Conservation (phyloP, 2,113 vertebrate species). For the Myotis brandtii region DNA sequence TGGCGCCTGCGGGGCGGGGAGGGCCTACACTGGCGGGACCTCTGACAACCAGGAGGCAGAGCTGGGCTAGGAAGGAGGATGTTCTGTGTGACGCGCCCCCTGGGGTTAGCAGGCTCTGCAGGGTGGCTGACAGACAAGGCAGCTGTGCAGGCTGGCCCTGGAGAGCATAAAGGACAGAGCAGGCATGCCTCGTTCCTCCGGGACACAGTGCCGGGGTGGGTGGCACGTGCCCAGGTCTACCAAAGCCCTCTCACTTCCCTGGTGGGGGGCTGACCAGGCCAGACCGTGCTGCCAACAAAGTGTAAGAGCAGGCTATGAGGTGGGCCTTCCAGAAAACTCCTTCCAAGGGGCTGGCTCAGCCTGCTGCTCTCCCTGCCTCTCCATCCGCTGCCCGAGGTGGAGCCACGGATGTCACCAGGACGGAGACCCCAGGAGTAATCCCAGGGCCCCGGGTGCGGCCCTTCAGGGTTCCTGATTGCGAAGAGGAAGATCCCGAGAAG, state of each 20-base stretch:
- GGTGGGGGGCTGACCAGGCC: too few species aligned
- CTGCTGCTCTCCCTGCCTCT: background rate
- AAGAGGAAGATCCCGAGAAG: background rate
- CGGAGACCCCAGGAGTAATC: background rate
- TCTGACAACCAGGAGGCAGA: background rate
- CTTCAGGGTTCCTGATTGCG: background rate
- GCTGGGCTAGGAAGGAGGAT: background rate
- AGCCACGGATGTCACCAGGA: too few species aligned
- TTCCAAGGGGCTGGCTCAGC: rapidly evolving
- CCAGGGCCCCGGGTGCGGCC: rapidly evolving
- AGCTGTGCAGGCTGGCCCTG: background rate
- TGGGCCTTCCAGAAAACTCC: background rate
- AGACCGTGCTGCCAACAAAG: background rate
- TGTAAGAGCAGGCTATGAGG: background rate
- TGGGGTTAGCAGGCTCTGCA: rapidly evolving
- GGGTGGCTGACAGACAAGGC: too few species aligned
- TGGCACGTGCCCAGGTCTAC: background rate
- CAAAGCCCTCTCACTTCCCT: too few species aligned
- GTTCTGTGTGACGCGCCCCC: background rate
- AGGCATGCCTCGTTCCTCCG: background rate
- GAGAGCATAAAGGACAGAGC: background rate
- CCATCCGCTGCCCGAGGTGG: background rate
- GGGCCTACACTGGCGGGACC: background rate
- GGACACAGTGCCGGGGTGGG: background rate
- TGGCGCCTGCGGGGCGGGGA: rapidly evolving